phyloP scores from a whole-genome alignment of 2,888 invertebrate species.

The Tetragonisca angustula region DNA sequence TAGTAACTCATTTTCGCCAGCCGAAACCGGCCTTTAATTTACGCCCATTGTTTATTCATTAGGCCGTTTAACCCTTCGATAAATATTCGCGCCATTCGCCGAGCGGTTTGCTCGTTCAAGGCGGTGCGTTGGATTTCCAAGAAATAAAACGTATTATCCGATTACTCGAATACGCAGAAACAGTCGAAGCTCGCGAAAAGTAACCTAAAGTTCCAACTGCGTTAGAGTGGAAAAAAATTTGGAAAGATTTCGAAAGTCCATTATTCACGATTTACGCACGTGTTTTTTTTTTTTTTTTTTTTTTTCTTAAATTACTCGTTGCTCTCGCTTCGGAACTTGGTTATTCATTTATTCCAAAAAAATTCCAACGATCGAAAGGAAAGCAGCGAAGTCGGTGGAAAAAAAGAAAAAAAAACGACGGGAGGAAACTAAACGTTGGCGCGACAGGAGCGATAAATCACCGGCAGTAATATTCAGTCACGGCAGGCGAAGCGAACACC shows the following conservation, averaged over 20 bases:
- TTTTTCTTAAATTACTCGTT: neutral
- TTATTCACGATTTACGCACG: neutral
- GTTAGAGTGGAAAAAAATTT: too few species aligned
- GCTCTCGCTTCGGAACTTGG: neutral
- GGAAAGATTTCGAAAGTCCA: too few species aligned
- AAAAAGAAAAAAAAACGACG: too few species aligned
- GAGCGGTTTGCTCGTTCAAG: neutral
- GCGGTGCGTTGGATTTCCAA: neutral
- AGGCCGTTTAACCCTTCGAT: neutral
- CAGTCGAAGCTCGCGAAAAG: too few species aligned
- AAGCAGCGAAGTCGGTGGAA: neutral
- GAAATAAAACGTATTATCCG: neutral
- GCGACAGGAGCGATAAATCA: conserved; percentile 45
- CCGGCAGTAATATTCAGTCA: conserved; percentile 43
- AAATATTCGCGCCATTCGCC: neutral
- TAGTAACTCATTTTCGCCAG: conserved; percentile 12
- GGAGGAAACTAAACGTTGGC: neutral
- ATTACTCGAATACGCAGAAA: neutral
- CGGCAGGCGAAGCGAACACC: conserved; percentile 21
- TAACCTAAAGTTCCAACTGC: too few species aligned
- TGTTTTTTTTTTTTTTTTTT: too few species aligned
- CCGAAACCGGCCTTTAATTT: conserved; percentile 2
- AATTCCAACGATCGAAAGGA: neutral
- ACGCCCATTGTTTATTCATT: conserved; percentile 3
- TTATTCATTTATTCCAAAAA: neutral